Percentiles rank a stretch among this genome's conserved stretches.
Conservation (phyloP, 2,797 vertebrate genomes). For the Myoxocephalus aenaeus region DNA sequence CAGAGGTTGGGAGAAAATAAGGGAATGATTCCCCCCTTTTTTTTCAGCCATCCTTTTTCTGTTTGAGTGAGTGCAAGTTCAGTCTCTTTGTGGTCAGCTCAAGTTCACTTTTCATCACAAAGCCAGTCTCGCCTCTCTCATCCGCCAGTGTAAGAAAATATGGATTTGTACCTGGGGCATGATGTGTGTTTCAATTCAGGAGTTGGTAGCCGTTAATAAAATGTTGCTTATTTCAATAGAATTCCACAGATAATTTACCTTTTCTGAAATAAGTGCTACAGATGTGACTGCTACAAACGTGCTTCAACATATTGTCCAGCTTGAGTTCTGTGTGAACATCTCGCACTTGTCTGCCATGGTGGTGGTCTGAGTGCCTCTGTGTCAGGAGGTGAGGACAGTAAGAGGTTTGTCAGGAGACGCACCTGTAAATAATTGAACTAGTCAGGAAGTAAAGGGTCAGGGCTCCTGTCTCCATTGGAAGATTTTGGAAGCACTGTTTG, state of each 20-base stretch:
- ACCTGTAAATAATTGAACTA: conserved; percentile 76
- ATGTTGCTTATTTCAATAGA: conserved; percentile 28
- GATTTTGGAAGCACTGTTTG: conserved; percentile 38
- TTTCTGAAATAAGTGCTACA: not conserved
- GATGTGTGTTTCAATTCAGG: conserved; percentile 27
- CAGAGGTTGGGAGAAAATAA: conserved; percentile 70
- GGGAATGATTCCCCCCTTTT: conserved; percentile 59
- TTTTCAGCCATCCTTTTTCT: conserved; percentile 58
- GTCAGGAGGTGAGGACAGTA: conserved; percentile 69
- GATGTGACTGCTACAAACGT: not conserved
- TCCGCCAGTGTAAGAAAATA: conserved; percentile 34
- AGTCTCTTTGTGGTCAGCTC: conserved; percentile 60
- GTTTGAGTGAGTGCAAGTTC: conserved; percentile 52
- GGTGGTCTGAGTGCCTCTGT: conserved; percentile 58
- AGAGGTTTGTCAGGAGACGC: conserved; percentile 67
- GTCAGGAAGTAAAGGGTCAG: conserved; percentile 67
- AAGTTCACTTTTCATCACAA: conserved; percentile 68
- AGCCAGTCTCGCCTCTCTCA: conserved; percentile 44
- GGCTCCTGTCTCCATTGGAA: conserved; percentile 63
- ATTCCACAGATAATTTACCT: not conserved
- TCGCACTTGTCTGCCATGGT: not conserved
- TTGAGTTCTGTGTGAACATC: conserved; percentile 15
- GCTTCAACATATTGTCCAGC: conserved; percentile 10
- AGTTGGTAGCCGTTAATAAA: conserved; percentile 24
- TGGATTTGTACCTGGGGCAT: conserved; percentile 16